Evolutionary conservation across 2,113 vertebrate species (phyloP).

Genomic region (Sciurus niger): DNA sequence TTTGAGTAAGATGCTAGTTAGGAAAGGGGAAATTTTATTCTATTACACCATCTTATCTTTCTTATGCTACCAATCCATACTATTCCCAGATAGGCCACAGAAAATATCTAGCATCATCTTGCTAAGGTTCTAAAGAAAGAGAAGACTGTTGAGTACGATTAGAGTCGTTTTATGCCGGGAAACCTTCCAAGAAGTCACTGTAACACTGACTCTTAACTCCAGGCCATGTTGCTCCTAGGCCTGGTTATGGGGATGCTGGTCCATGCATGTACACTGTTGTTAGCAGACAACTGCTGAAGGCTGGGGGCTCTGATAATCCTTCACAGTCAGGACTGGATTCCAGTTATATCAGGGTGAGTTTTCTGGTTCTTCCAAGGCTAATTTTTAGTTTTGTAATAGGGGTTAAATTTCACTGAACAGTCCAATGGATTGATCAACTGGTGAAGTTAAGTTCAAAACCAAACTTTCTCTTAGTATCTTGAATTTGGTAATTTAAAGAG

Average conservation of each 20-base stretch:
- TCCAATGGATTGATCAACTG: not conserved
- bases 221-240: conserved; percentile 12
- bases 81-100: conserved; percentile 8
- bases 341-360: not conserved
- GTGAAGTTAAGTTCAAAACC: not conserved
- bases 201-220: not conserved
- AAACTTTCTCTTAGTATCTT: not conserved
- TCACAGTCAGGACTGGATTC: not conserved
- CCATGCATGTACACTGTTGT: not conserved
- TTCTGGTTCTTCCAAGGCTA: not conserved
- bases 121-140: not conserved
- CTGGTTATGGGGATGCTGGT: not conserved
- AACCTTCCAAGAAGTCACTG: not conserved
- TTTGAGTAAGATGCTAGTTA: not conserved
- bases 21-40: not conserved
- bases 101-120: not conserved
- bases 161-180: not conserved
- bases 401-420: not conserved
- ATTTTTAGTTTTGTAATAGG: not conserved
- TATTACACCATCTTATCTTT: not conserved
- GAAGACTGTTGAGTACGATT: not conserved
- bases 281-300: accelerated
- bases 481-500: conserved; percentile 49
- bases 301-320: not conserved
- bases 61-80: not conserved